These are phyloP conservation scores for Nemopilema nomurai DNA, from an alignment of 30 jellyfish, hydroid and myxozoan genomes.

Conservation along the genomic window DNA sequence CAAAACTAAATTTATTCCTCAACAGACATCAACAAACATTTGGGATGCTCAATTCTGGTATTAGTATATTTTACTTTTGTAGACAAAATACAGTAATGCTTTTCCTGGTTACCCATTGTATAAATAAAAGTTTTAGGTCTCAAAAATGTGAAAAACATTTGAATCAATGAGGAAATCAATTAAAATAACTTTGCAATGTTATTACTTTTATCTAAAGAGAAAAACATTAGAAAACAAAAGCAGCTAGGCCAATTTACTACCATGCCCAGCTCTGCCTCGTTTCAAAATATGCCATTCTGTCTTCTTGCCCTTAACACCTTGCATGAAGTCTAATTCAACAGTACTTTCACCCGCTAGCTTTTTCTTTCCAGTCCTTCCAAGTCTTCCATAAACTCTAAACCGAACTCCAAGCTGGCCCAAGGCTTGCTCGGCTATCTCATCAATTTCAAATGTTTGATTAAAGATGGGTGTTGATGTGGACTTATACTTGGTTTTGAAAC, in stretches of 20 bases:
- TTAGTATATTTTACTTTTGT: too few relatives aligned
- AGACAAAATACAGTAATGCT: too few relatives aligned
- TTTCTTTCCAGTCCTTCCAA: slow-evolving; percentile 92
- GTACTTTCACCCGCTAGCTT: slow-evolving; percentile 96
- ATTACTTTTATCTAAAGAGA: not conserved
- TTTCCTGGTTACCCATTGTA: too few relatives aligned
- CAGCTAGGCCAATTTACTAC: slow-evolving; percentile 1
- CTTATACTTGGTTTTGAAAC: slow-evolving; percentile 86
- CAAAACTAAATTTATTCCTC: too few relatives aligned
- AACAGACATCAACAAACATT: too few relatives aligned
- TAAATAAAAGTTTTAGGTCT: too few relatives aligned
- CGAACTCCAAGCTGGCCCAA: slow-evolving; percentile 84
- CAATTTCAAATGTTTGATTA: slow-evolving; percentile 86
- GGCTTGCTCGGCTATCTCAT: slow-evolving; percentile 90
- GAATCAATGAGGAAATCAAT: too few relatives aligned
- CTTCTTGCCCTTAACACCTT: slow-evolving; percentile 55
- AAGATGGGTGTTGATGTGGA: slow-evolving; percentile 96
- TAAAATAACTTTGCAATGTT: too few relatives aligned
- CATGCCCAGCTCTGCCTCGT: slow-evolving; percentile 47
- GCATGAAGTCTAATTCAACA: slow-evolving; percentile 61
- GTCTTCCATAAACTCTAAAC: slow-evolving; percentile 88
- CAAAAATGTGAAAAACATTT: too few relatives aligned
- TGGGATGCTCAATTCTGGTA: too few relatives aligned
- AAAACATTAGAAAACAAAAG: not conserved
- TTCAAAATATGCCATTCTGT: slow-evolving; percentile 86